These are phyloP conservation scores for Oceanodroma tethys DNA, from an alignment of 2,113 vertebrate genomes.

Conservation along the genomic window DNA sequence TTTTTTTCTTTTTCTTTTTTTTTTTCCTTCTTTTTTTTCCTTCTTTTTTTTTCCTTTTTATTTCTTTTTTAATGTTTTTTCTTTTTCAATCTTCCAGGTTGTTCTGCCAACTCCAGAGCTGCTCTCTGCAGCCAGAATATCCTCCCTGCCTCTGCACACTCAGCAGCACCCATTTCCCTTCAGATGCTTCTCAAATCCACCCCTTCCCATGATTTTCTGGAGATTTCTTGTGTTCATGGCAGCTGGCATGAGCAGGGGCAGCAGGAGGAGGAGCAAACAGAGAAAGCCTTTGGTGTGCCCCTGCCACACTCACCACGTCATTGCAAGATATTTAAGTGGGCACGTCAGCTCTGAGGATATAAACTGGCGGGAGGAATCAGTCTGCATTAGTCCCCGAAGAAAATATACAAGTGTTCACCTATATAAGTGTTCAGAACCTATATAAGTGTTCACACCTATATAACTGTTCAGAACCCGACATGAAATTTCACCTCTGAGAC, in stretches of 20 bases:
- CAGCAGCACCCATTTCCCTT: not conserved
- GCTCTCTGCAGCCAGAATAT: not conserved
- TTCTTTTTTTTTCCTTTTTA: no score
- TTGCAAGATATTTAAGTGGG: not conserved
- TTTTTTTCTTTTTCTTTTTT: not conserved
- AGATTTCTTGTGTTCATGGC: not conserved
- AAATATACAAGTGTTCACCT: no score
- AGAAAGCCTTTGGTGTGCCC: not conserved
- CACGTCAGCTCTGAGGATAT: not conserved
- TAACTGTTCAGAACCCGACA: not conserved
- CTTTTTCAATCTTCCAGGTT: not conserved
- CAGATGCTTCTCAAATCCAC: not conserved
- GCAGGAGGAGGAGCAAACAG: not conserved
- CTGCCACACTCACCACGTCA: not conserved
- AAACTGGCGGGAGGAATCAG: not conserved
- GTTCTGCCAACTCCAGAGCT: not conserved
- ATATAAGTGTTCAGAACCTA: not conserved
- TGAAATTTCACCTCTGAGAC: not conserved
- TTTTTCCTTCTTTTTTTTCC: no score
- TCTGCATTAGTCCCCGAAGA: not conserved
- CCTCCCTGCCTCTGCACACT: not conserved
- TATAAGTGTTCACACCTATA: not conserved
- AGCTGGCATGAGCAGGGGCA: not conserved
- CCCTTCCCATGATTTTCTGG: not conserved
- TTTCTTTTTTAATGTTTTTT: accelerated